Percentiles rank a stretch among this genome's conserved stretches.
These are phyloP conservation scores for Dolomedes plantarius DNA, from an alignment of 2,888 invertebrate species.

Conservation along the genomic window DNA sequence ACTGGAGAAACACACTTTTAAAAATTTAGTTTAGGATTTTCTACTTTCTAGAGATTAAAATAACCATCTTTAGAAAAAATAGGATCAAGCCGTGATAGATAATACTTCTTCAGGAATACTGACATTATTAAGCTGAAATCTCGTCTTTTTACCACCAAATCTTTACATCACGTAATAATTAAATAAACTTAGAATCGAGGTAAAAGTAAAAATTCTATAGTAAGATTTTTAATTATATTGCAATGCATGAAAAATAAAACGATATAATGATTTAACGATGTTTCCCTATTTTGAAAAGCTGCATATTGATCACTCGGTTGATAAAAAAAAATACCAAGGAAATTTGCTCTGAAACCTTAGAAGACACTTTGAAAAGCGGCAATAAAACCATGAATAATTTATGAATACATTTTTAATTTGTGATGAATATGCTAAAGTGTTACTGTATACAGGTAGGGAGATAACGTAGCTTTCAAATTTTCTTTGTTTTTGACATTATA, in stretches of 20 bases:
- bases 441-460: background rate
- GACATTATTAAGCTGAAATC: too few relatives aligned
- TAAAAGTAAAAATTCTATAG: too few relatives aligned
- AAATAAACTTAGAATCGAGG: too few relatives aligned
- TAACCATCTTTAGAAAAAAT: too few relatives aligned
- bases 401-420: conserved; percentile 4
- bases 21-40: too few relatives aligned
- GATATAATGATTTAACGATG: background rate
- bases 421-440: background rate
- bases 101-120: too few relatives aligned
- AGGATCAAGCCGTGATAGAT: too few relatives aligned
- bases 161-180: too few relatives aligned
- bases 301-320: background rate
- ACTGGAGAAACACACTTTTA: too few relatives aligned
- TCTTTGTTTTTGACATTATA: background rate
- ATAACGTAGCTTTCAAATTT: background rate
- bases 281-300: background rate
- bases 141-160: too few relatives aligned
- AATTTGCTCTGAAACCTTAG: background rate
- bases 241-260: background rate
- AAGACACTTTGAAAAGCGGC: background rate
- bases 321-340: background rate
- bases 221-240: too few relatives aligned
- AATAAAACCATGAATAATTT: background rate
- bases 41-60: too few relatives aligned